phyloP scores from a whole-genome alignment of 2,888 invertebrate species.

The Meganola albula region DNA sequence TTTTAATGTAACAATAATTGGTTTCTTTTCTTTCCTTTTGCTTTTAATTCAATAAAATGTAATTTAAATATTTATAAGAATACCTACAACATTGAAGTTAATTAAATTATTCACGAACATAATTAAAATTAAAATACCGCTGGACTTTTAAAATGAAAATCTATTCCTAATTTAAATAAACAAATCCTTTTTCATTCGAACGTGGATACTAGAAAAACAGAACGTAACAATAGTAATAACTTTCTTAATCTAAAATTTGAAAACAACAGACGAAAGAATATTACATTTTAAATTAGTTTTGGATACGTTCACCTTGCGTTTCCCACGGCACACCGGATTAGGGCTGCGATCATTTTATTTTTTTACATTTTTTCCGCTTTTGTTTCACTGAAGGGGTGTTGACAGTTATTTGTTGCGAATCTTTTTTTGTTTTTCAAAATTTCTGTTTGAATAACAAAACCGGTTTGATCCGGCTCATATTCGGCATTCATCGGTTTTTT shows the following conservation, averaged over 20 bases:
- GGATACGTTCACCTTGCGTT: constrained; percentile 73
- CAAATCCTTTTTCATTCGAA: neutral
- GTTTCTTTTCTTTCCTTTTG: too few relatives aligned
- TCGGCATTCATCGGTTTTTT: constrained; percentile 63
- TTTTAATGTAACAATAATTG: too few relatives aligned
- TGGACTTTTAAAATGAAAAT: neutral
- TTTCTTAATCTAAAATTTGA: constrained; percentile 40
- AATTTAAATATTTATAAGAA: too few relatives aligned
- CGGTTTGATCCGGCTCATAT: constrained; percentile 63
- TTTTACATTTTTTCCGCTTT: constrained; percentile 61
- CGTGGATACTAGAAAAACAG: constrained; percentile 7
- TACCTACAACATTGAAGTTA: neutral
- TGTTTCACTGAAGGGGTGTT: constrained; percentile 76
- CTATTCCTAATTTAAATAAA: neutral
- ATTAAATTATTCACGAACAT: neutral
- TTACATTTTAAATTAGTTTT: constrained; percentile 77
- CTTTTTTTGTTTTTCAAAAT: constrained; percentile 62
- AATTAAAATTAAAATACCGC: neutral
- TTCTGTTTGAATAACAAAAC: constrained; percentile 60
- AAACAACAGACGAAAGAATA: constrained; percentile 63
- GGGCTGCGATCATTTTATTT: constrained; percentile 48
- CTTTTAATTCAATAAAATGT: too few relatives aligned
- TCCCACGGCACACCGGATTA: constrained; percentile 72
- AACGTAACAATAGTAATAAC: constrained; percentile 29
- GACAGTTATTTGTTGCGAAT: constrained; percentile 76